Base-by-base conservation (phyloP, 2,113 vertebrate genomes). In the Coptodon rendalli region DNA sequence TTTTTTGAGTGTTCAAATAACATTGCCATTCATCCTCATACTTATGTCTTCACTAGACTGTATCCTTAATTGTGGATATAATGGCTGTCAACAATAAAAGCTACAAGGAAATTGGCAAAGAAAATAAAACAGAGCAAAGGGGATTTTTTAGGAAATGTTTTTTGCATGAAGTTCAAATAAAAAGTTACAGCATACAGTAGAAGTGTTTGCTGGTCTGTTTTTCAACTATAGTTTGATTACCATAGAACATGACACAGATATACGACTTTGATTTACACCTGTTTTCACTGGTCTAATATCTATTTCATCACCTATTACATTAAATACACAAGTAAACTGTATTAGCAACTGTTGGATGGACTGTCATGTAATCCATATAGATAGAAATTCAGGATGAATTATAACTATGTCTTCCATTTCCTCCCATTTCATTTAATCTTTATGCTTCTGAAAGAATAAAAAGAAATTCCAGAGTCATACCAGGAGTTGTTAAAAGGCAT, bases 51-150 rank as follows among this genome's bases (percentile, higher is more conserved):
- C 40, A 73, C 13, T 6, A 45, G 22, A 45, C 9, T 76, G 6
- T 11, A 45, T 45, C 22, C 40, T 48, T 48, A 17, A 38, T 17
- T 3, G 11, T 79, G 19, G 87, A 43, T 29, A 91, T 80, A 45
- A 90, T 92, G 3, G 9, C 4, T 36, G 2, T 1, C 2, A 73
- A 14, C 3, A 76, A 6, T 2, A 83, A 43, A 45, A 63, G 9
- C 43, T 9, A 68, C 17, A 80, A 89, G 80, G 87, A 86, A 93
- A 61, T 61, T 86, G 45, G 57, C 36, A 24, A 40, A 68, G 54
- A 79, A 85, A 81, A 82, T 29, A 11, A 61, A 81, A 29, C 11
- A 1, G 0, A 16, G 8, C 8, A 36, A 66, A 27, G 6, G 3
- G 22, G 11, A 24, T 6, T 31, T 14, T 7, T 27, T 76, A 5